Percentiles rank a stretch among this genome's conserved stretches.
Evolutionary conservation across 2,113 vertebrate species (phyloP).

Genomic region (Eubucco bourcierii): DNA sequence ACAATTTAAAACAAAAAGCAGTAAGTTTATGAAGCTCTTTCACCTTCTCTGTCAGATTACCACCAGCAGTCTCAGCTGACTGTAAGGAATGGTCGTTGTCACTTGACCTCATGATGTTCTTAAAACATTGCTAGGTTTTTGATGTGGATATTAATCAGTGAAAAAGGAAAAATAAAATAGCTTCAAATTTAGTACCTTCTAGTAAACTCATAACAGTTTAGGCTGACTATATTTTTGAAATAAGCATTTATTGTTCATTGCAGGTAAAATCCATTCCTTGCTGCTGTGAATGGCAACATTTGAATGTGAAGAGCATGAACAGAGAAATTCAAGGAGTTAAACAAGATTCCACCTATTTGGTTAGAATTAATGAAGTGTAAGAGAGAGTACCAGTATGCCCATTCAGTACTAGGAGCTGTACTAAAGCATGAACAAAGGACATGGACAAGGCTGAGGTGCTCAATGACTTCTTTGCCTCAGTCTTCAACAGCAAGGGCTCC

Average conservation of each 20-base stretch:
- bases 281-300: neutral
- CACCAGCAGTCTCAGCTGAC: neutral
- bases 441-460: too few species aligned
- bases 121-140: neutral
- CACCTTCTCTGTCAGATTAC: neutral
- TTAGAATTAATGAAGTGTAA: neutral
- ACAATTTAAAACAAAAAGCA: neutral
- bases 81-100: neutral
- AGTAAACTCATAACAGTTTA: neutral
- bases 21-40: neutral
- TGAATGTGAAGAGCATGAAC: neutral
- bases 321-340: neutral
- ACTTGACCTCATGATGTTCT: neutral
- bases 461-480: too few species aligned
- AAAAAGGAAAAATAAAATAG: neutral
- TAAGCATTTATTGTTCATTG: neutral
- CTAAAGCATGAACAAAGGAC: neutral
- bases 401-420: neutral
- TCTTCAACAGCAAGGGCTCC: too few species aligned
- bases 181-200: neutral
- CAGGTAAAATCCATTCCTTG: neutral
- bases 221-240: neutral
- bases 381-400: neutral
- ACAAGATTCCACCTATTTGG: neutral
- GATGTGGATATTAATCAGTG: neutral